Evolutionary conservation across 2,113 vertebrate species (phyloP), one percentile per base, ranked within the genome.

Genomic region (Callaeas wilsoni): DNA sequence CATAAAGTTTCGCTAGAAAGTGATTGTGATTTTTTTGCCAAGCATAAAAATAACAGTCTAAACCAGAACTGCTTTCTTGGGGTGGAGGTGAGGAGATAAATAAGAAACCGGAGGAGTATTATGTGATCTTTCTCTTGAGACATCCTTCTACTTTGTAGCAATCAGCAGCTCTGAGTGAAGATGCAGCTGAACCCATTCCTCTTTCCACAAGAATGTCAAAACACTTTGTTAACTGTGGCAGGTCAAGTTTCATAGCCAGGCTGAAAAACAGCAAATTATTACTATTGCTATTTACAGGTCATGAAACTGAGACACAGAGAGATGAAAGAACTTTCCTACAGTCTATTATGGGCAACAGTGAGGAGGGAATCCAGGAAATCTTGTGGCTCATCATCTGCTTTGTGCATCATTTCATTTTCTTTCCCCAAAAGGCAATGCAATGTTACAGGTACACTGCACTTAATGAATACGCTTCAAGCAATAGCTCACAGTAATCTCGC

Each of bases 201-300:
- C 37, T 93, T 88, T 20, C 37, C 47, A 62, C 33, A 27, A 85
- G 52, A 86, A 89, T 56, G 77, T 89, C 63, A 94, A 89, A 93
- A 85, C 19, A 13, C 64, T 94, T 92, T 94, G 85, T 69, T 92
- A 93, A 78, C 83, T 65, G 50, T 65, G 42, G 70, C 49, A 47
- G 90, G 90, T 93, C 96, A 94, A 95, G 87, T 90, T 94, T 75
- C 74, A 81, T 37, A 94, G 74, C 35, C 56, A 75, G 59, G 37
- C 74, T 73, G 77, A 62, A 87, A 96, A 75, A 0, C 50, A 87
- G 68, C 20, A 57, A 74, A 93, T 88, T 92, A 91, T 78, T 94
- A 89, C 44, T 89, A 49, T 65, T 79, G 67, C 56, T 85, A 57
- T 77, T 90, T 94, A 82, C 69, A 93, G 93, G 88, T 83, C 93